Conservation (phyloP, 2,888 invertebrate species). For the Toxonevra muliebris region DNA sequence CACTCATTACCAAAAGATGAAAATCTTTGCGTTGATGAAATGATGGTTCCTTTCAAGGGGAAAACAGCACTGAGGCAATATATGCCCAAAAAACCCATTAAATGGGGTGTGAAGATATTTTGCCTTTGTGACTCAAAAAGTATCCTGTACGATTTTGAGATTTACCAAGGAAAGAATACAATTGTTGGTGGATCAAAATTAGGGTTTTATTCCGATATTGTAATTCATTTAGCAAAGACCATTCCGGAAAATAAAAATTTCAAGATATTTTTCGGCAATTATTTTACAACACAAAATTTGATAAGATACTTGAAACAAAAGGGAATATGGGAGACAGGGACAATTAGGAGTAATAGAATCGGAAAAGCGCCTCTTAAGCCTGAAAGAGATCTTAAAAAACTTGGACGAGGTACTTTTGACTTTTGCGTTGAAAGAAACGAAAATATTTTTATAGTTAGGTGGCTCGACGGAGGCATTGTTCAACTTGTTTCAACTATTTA, state of each 20-base stretch:
- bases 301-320: neutral
- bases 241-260: neutral
- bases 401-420: too few species aligned
- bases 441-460: neutral
- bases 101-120: conserved; percentile 9
- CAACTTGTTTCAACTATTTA: conserved; percentile 3
- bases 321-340: conserved; percentile 8
- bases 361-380: too few species aligned
- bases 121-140: neutral
- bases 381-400: too few species aligned
- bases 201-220: neutral
- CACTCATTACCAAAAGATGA: conserved; percentile 5
- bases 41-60: too few species aligned
- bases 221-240: neutral
- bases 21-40: conserved; percentile 8
- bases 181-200: conserved; percentile 4
- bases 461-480: neutral
- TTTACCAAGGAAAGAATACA: conserved; percentile 11
- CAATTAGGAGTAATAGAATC: too few species aligned
- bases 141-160: neutral
- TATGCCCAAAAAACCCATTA: too few species aligned
- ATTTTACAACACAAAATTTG: neutral
- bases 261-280: neutral
- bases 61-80: too few species aligned
- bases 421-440: neutral